These are phyloP conservation scores for Macrobrachium nipponense DNA, from an alignment of 1,140 invertebrate genomes.

Conservation along the genomic window DNA sequence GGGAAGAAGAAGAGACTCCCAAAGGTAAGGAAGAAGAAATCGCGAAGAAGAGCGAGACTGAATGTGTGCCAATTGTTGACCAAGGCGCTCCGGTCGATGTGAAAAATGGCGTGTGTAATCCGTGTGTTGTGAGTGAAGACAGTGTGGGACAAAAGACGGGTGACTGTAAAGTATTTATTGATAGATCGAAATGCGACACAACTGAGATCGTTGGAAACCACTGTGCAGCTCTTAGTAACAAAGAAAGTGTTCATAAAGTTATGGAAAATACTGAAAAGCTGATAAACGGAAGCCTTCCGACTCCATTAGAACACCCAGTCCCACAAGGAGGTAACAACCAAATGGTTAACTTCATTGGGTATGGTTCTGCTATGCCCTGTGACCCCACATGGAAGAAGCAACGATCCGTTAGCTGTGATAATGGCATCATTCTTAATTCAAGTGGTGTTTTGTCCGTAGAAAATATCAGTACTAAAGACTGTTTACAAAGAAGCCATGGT, in stretches of 20 bases:
- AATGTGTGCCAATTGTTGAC: no score
- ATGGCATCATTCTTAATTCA: conserved; percentile 13
- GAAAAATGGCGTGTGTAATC: no score
- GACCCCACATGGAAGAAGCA: neutral
- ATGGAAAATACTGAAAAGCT: no score
- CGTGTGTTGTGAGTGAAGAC: neutral
- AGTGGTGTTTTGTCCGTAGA: neutral
- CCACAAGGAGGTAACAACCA: neutral
- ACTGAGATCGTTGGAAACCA: no score
- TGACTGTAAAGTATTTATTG: neutral
- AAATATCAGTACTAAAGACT: conserved; percentile 16
- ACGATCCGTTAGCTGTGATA: neutral
- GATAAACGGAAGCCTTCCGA: no score
- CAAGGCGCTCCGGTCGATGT: no score
- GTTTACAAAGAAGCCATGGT: conserved; percentile 1
- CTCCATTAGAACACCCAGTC: no score
- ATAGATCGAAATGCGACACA: neutral
- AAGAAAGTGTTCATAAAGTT: no score
- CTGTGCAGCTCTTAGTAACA: no score
- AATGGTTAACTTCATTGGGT: conserved; percentile 28
- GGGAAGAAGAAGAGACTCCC: no score
- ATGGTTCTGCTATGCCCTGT: conserved; percentile 45
- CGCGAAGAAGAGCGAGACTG: no score
- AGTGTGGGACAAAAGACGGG: neutral
- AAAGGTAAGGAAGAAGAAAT: no score